Base-by-base conservation (phyloP, 1,140 invertebrate genomes). In the Colletes gigas region DNA sequence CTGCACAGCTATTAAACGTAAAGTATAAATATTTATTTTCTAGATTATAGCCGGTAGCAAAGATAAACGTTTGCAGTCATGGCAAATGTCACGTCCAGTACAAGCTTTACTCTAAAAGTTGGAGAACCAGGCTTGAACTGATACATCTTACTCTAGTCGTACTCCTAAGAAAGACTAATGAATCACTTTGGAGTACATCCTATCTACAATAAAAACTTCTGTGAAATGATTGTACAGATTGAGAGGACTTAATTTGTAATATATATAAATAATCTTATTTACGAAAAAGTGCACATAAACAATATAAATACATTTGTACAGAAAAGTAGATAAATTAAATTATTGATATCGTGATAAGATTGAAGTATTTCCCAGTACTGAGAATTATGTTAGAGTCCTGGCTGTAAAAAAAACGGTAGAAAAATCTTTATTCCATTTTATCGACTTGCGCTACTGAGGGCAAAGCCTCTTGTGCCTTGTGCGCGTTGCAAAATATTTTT, bases 21-120 rank as follows among this genome's bases (percentile, higher is more conserved):
- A 55, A 3, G 54, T n/a, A 57, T 21, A 57, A 65, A 15, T 44
- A 19, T 74, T 68, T 78, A 19, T 65, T 85, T 55, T 73, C 93
- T 91, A 95, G 95, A 95, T 95, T 19, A 95, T 95, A 81, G 95
- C 94, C n/a, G 95, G 95, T 41, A 95, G 94, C 86, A 95, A 95
- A 89, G 94, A 95, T 87, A 94, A 94, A 85, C 94, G 93, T 89
- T 90, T 95, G 83, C 94, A 94, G 78, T 93, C 93, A 83, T 95
- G 95, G 95, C 93, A 94, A 72, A 94, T 95, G 91, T 94, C 95
- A 17, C 88, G 90, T 89, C 93, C 94, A 93, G 93, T 94, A 55
- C 86, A 84, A 83, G 81, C 88, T 41, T 47, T 91, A 52, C 74
- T 92, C 7, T 73, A 88, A 83, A 81, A 54, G 66, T 67, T 67